These are phyloP conservation scores for Charina bottae DNA, from an alignment of 2,113 vertebrate genomes.

Conservation along the genomic window DNA sequence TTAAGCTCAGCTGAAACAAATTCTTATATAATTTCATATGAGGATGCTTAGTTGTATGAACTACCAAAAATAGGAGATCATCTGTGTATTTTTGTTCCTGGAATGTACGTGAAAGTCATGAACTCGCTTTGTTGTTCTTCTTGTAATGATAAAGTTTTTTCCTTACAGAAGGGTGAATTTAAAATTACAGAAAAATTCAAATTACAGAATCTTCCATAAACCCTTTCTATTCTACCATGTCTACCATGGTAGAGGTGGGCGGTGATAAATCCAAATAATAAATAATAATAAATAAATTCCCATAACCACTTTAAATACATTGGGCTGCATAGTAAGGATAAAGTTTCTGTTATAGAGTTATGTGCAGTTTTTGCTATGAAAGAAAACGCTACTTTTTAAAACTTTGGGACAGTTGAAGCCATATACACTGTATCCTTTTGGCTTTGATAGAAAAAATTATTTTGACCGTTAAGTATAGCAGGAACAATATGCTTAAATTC, in stretches of 20 bases:
- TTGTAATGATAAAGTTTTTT: not conserved
- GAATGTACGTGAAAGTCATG: not conserved
- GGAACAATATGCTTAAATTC: not conserved
- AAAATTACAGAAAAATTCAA: not conserved
- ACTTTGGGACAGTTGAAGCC: not conserved
- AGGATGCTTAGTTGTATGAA: not conserved
- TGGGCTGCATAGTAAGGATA: fast-evolving
- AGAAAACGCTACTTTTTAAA: too few species aligned
- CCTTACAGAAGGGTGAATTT: not conserved
- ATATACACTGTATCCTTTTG: not conserved
- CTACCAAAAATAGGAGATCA: not conserved
- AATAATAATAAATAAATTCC: too few species aligned
- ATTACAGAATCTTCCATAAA: not conserved
- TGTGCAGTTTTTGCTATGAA: not conserved
- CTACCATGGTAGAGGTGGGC: too few species aligned
- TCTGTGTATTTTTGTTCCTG: not conserved
- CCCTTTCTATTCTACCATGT: not conserved
- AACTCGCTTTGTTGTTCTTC: not conserved
- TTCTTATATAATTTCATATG: not conserved
- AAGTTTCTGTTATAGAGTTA: too few species aligned
- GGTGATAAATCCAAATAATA: too few species aligned
- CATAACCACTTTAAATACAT: not conserved
- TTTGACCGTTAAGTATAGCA: not conserved
- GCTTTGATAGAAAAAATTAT: not conserved
- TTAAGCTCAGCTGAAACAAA: not conserved